Evolutionary conservation across 2,113 vertebrate species (phyloP).

Genomic region (Microcebus tavaratra): DNA sequence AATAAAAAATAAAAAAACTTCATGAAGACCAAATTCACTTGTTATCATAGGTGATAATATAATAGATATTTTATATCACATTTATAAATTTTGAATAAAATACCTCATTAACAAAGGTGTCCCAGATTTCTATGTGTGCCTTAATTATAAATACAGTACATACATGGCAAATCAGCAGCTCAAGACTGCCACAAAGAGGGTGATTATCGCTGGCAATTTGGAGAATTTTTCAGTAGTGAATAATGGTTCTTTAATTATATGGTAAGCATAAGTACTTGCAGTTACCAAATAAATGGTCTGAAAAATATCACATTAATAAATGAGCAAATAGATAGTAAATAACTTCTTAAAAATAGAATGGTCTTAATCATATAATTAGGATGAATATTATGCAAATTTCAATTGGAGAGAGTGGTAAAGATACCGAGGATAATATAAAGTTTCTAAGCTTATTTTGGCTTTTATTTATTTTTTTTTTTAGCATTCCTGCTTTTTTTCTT

Average conservation of each 20-base stretch:
- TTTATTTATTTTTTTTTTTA: neutral
- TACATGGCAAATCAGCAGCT: neutral
- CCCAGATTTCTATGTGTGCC: neutral
- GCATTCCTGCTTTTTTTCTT: neutral
- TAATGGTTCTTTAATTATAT: neutral
- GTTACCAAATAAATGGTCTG: neutral
- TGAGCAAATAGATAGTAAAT: neutral
- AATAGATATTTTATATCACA: neutral
- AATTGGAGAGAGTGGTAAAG: neutral
- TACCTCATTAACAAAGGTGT: neutral
- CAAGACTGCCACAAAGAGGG: neutral
- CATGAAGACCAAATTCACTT: neutral
- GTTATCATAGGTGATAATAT: neutral
- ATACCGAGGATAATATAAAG: neutral
- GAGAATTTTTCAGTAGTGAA: neutral
- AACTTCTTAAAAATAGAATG: neutral
- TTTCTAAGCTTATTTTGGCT: neutral
- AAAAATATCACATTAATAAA: conserved; percentile 3
- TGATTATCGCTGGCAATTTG: neutral
- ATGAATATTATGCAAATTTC: neutral
- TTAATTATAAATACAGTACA: neutral
- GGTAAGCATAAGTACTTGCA: neutral
- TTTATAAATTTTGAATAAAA: neutral
- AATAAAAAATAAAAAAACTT: neutral
- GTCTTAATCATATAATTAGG: neutral